phyloP scores from a whole-genome alignment of 35 echinoderm and acorn worm genomes.

The Ophiothrix spiculata region DNA sequence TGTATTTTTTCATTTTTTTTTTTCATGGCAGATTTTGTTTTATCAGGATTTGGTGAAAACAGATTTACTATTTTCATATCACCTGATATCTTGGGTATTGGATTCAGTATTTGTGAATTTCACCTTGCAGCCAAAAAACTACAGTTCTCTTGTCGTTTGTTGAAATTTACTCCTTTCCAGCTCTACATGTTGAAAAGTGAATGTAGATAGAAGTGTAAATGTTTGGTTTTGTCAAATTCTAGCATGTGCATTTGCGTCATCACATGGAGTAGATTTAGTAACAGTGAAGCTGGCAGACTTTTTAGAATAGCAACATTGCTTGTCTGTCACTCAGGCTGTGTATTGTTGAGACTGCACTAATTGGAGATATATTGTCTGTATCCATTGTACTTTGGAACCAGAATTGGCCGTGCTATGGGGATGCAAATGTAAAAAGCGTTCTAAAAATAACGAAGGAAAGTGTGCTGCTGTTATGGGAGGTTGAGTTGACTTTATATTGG shows the following conservation, averaged over 20 bases:
- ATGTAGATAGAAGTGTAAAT: background rate
- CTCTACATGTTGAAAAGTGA: too few relatives aligned
- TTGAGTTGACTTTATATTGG: too few relatives aligned
- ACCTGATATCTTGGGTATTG: background rate
- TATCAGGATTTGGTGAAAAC: background rate
- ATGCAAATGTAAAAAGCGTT: too few relatives aligned
- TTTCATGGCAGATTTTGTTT: too few relatives aligned
- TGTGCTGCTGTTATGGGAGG: too few relatives aligned
- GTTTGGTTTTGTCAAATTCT: background rate
- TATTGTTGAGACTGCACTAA: background rate
- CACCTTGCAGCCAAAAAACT: background rate
- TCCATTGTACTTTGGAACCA: constrained; percentile 4
- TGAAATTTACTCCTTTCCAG: background rate
- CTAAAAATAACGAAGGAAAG: too few relatives aligned
- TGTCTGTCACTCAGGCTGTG: background rate
- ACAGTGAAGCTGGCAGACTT: background rate
- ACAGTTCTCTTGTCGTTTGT: background rate
- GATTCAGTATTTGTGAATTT: background rate
- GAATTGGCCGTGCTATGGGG: background rate
- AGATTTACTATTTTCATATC: background rate
- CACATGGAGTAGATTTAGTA: background rate
- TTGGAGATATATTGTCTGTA: background rate
- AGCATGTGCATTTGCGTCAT: constrained; percentile 5
- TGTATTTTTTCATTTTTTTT: background rate
- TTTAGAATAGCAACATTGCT: background rate